These are phyloP conservation scores for Drosophila navojoa DNA, from an alignment of 1,140 invertebrate genomes.

Conservation along the genomic window DNA sequence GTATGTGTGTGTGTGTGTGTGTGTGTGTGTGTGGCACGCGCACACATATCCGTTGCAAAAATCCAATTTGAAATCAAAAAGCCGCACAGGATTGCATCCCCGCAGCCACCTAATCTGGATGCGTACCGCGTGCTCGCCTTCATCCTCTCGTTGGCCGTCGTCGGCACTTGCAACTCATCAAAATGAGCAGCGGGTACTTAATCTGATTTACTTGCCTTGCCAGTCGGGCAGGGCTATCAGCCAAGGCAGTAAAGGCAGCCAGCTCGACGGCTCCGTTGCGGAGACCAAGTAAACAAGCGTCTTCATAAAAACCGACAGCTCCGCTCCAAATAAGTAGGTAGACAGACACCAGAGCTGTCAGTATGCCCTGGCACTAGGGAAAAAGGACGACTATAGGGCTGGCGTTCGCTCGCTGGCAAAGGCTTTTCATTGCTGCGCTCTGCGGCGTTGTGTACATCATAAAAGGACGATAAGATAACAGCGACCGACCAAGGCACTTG, in stretches of 20 bases:
- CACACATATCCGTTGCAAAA: constrained; percentile 43
- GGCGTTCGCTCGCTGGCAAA: constrained; percentile 36
- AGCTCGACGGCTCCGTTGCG: constrained; percentile 40
- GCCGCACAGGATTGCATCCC: constrained; percentile 37
- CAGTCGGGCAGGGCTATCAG: constrained; percentile 10
- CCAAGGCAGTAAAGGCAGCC: background rate
- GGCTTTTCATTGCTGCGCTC: constrained; percentile 57
- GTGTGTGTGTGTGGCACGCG: constrained; percentile 14
- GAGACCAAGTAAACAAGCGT: constrained; percentile 75
- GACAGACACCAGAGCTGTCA: background rate
- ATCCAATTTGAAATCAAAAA: constrained; percentile 72
- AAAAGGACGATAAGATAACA: constrained; percentile 79
- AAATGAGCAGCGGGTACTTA: constrained; percentile 82
- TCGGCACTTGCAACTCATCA: constrained; percentile 68
- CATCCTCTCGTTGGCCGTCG: constrained; percentile 12
- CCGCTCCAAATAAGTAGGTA: constrained; percentile 23
- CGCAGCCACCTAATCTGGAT: constrained; percentile 37
- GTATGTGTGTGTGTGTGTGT: too few species aligned
- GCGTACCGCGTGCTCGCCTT: constrained; percentile 24
- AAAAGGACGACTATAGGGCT: constrained; percentile 4
- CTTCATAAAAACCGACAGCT: constrained; percentile 78
- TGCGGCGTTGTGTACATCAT: constrained; percentile 78
- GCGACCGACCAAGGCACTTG: constrained; percentile 57
- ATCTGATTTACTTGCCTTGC: constrained; percentile 76
- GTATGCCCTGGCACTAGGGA: background rate